phyloP scores from a whole-genome alignment of 2,888 invertebrate genomes.

The Diarsia rubi region DNA sequence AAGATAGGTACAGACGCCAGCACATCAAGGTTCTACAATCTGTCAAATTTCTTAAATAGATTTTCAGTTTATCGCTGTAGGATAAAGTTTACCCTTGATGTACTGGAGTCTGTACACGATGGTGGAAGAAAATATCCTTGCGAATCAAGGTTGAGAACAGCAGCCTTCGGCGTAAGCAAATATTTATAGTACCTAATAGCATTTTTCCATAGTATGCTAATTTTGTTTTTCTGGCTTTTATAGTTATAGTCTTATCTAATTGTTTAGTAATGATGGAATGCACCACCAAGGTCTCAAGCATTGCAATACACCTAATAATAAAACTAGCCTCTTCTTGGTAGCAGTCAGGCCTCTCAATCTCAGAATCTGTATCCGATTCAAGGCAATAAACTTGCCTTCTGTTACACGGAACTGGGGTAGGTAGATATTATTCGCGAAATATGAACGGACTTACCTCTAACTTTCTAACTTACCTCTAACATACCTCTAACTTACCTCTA shows the following conservation, averaged over 20 bases:
- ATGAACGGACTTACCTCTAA: too few species aligned
- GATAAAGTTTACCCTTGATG: too few species aligned
- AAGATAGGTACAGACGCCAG: too few species aligned
- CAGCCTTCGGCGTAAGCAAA: background rate
- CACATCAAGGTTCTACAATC: too few species aligned
- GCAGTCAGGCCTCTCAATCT: background rate
- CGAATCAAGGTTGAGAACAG: background rate
- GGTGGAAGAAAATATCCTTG: too few species aligned
- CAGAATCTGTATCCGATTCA: background rate
- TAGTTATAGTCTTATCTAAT: constrained; percentile 9
- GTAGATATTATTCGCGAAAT: background rate
- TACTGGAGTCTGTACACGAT: too few species aligned
- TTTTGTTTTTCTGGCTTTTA: background rate
- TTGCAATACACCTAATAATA: background rate
- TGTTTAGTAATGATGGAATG: background rate
- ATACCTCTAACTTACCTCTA: too few species aligned
- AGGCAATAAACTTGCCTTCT: background rate
- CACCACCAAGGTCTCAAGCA: background rate
- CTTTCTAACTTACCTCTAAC: too few species aligned
- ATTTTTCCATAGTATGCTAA: background rate
- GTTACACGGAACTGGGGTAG: background rate
- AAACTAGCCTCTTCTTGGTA: background rate
- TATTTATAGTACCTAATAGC: background rate
- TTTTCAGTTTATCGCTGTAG: too few species aligned
- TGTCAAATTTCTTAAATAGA: too few species aligned